Conservation (phyloP, 2,113 vertebrate species). For the Elachura formosa region DNA sequence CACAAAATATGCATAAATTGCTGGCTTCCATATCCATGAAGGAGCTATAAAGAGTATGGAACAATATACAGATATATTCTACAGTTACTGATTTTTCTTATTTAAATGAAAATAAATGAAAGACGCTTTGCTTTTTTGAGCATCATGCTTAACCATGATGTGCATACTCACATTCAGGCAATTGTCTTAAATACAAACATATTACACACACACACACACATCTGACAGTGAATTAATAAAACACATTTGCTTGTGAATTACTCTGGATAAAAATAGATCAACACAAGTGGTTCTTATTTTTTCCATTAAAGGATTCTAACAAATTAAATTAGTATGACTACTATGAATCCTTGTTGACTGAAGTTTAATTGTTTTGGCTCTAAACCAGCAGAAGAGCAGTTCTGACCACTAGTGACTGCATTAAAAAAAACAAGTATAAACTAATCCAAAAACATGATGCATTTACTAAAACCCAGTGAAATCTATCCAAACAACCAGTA, state of each 20-base stretch:
- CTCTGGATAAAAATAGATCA: not conserved
- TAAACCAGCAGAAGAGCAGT: not conserved
- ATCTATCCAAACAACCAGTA: not conserved
- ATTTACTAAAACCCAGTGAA: not conserved
- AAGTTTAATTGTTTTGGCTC: not conserved
- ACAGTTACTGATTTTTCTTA: not conserved
- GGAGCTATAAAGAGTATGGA: not conserved
- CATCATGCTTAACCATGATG: conserved; percentile 7
- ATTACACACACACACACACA: not conserved
- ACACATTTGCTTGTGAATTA: not conserved
- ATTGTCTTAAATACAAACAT: not conserved
- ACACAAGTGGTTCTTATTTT: not conserved
- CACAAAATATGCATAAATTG: not conserved
- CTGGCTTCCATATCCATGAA: not conserved
- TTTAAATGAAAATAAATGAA: not conserved
- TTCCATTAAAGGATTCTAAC: not conserved
- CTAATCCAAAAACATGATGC: not conserved
- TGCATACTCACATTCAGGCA: conserved; percentile 18
- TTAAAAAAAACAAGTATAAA: not conserved
- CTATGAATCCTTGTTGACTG: not conserved
- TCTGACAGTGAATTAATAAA: not conserved
- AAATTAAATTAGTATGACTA: not conserved
- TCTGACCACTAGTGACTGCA: not conserved
- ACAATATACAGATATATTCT: not conserved
- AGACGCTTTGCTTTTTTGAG: not conserved